These are phyloP conservation scores for Bombycilla garrulus DNA, from an alignment of 2,113 vertebrate species.

Conservation along the genomic window DNA sequence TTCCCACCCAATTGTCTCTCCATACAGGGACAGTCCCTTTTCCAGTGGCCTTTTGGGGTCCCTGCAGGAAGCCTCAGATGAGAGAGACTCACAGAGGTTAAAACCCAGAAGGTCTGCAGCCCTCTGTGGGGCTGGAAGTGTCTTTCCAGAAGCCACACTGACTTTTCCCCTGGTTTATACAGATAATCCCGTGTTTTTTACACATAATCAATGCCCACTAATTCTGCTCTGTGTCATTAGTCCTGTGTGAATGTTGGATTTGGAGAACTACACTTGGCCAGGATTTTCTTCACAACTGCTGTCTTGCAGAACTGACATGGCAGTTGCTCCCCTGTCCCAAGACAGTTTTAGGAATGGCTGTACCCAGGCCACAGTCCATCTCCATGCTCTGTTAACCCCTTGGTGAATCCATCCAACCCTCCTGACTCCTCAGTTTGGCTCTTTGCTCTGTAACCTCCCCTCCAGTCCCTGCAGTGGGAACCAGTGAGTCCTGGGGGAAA, in stretches of 20 bases:
- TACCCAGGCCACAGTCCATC: rapidly evolving
- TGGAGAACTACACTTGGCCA: not conserved
- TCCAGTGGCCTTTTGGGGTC: not conserved
- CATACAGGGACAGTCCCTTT: not conserved
- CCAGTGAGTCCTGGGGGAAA: not conserved
- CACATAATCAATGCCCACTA: not conserved
- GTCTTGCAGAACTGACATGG: not conserved
- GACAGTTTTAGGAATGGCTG: not conserved
- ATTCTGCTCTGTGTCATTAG: not conserved
- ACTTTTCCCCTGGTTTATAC: not conserved
- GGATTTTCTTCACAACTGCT: not conserved
- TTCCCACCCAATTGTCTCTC: not conserved
- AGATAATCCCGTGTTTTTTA: not conserved
- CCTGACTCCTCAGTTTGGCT: not conserved
- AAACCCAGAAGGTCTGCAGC: not conserved
- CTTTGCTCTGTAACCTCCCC: not conserved
- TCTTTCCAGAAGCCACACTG: not conserved
- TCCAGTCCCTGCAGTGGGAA: not conserved
- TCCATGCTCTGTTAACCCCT: rapidly evolving
- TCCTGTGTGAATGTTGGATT: not conserved
- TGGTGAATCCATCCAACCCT: not conserved
- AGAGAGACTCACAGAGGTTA: rapidly evolving
- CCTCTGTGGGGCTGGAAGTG: not conserved
- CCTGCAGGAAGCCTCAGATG: not conserved
- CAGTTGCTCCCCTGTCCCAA: not conserved